Evolutionary conservation across 2,888 invertebrate species (phyloP).

Genomic region (Caenorhabditis doughertyi): DNA sequence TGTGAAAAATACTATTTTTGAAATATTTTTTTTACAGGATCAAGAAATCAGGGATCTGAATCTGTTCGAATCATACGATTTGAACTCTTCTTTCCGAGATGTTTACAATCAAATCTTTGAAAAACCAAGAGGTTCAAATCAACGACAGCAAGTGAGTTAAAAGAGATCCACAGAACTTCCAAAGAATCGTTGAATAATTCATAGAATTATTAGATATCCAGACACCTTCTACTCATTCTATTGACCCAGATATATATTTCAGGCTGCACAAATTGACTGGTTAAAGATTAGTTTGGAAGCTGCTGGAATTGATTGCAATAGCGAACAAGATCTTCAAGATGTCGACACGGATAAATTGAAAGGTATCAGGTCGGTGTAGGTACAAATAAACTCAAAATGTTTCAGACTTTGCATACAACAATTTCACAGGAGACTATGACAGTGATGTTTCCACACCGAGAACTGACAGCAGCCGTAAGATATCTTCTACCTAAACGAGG

Average conservation of each 20-base stretch:
- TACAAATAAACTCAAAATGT: not conserved
- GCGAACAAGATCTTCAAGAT: conserved; percentile 67
- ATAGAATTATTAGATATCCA: conserved; percentile 6
- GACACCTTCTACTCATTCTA: not conserved
- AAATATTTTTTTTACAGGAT: conserved; percentile 21
- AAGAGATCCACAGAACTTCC: not conserved
- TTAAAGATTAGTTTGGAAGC: conserved; percentile 72
- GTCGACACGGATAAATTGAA: conserved; percentile 67
- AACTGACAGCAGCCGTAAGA: conserved; percentile 25
- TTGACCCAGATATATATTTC: conserved; percentile 9
- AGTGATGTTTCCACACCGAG: conserved; percentile 34
- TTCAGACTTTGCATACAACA: conserved; percentile 52
- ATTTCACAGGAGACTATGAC: conserved; percentile 34
- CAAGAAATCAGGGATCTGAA: conserved; percentile 65
- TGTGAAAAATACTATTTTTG: not conserved
- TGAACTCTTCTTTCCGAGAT: conserved; percentile 70
- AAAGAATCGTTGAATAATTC: not conserved
- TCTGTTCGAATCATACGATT: conserved; percentile 72
- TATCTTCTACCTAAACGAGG: not conserved
- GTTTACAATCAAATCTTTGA: conserved; percentile 74
- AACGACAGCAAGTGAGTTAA: conserved; percentile 44
- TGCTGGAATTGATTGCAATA: conserved; percentile 70
- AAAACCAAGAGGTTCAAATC: conserved; percentile 43
- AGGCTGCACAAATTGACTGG: conserved; percentile 75
- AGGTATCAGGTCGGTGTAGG: too few species aligned